Evolutionary conservation across 2,797 vertebrate species (phyloP), one percentile per base, ranked within the genome.

Genomic region (Austrolebias charrua): DNA sequence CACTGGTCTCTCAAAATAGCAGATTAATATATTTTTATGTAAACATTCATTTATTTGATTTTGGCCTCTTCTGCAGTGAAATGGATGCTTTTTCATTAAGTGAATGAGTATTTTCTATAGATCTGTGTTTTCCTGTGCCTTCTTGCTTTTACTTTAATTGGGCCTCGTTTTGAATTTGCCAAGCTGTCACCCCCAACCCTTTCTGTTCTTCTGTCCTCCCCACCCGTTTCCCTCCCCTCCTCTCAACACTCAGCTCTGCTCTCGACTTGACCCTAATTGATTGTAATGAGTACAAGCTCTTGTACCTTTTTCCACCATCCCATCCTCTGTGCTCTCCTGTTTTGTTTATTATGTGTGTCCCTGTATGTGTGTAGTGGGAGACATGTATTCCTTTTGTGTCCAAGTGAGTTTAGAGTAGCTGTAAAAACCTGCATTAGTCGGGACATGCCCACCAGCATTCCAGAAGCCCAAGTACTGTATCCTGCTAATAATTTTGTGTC

Each of bases 231-330:
- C 64, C 3, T 1, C 49, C 46, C 58, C 46, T 12, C 5, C 53
- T 2, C 4, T 7, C 48, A 53, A 80, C 69, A 73, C 69, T 68
- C 76, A 12, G 49, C 73, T 75, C 57, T 79, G 78, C 80, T 86
- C 84, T 82, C 71, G 75, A 85, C 86, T 88, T 92, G 90, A 92
- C 86, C 86, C 84, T 91, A 91, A 92, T 92, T 91, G 91, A 86
- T 82, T 86, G 62, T 92, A 93, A 93, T 90, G 87, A 93, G 89
- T 73, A 65, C 55, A 69, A 81, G 81, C 83, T 81, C 76, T 79
- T 63, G 76, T 75, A 71, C 67, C 78, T 68, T 35, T 77, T 75
- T 69, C 66, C 67, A 14, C 58, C 53, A 55, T 79, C 80, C 69
- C 63, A 59, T 75, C 75, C 31, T 59, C 65, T 58, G 53, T 63